Evolutionary conservation across 2,113 vertebrate species (phyloP).

Genomic region (Paraplagusia blochii): DNA sequence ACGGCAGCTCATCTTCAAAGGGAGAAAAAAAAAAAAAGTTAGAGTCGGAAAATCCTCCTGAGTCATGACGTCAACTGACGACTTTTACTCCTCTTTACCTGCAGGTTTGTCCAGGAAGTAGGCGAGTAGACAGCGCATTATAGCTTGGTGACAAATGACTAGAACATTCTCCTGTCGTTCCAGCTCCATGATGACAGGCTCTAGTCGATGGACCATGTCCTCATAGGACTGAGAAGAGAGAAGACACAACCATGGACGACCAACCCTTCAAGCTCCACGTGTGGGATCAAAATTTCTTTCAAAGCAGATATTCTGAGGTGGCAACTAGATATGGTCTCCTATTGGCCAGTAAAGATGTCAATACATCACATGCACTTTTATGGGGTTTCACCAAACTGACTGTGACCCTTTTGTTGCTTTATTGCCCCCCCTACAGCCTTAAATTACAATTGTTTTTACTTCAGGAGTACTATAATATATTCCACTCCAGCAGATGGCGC

Average conservation of each 20-base stretch:
- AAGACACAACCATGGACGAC: neutral
- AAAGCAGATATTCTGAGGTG: no score
- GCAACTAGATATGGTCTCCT: no score
- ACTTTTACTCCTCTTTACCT: slow-evolving; percentile 66
- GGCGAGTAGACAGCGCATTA: slow-evolving; percentile 93
- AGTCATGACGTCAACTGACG: neutral
- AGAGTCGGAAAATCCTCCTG: neutral
- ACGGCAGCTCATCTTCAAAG: slow-evolving; percentile 85
- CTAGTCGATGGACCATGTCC: slow-evolving; percentile 91
- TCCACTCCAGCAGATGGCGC: no score
- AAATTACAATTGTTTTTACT: no score
- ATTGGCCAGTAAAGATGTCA: no score
- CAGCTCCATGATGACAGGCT: slow-evolving; percentile 97
- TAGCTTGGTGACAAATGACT: slow-evolving; percentile 93
- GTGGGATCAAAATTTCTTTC: no score
- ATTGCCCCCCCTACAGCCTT: no score
- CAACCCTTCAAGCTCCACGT: neutral
- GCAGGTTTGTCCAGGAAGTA: slow-evolving; percentile 93
- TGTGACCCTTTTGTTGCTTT: no score
- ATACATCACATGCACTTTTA: no score
- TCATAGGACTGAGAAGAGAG: slow-evolving; percentile 84
- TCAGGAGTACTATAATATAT: no score
- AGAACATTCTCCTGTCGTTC: slow-evolving; percentile 95
- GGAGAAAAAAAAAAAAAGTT: neutral
- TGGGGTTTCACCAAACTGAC: no score